phyloP scores from a whole-genome alignment of 2,797 vertebrate species.

The Poliocrania exsul region DNA sequence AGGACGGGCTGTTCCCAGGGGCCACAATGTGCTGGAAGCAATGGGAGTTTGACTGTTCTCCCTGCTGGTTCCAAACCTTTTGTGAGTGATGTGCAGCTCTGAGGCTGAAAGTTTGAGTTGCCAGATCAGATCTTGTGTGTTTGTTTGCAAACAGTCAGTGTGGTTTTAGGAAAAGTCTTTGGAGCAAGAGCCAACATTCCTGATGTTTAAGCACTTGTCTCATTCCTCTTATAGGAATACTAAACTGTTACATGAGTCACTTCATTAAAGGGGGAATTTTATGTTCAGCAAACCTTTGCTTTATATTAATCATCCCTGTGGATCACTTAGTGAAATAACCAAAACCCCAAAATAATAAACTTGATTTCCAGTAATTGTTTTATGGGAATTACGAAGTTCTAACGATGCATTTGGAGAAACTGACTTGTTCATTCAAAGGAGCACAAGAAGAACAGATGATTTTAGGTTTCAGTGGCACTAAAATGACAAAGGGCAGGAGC shows the following conservation, averaged over 20 bases:
- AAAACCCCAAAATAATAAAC: neutral
- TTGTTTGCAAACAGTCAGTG: neutral
- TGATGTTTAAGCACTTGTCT: neutral
- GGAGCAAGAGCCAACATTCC: neutral
- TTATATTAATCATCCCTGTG: neutral
- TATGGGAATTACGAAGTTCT: neutral
- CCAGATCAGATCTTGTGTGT: neutral
- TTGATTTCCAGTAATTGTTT: neutral
- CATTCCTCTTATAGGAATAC: neutral
- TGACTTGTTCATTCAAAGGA: rapidly evolving
- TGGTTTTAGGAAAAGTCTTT: neutral
- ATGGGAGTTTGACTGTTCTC: neutral
- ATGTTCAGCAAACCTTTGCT: neutral
- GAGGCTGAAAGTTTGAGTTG: neutral
- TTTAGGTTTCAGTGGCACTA: neutral
- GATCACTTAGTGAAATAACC: neutral
- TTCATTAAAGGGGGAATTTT: neutral
- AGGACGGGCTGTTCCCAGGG: neutral
- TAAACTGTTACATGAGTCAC: neutral
- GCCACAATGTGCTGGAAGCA: neutral
- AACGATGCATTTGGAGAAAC: neutral
- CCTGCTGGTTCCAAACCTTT: neutral
- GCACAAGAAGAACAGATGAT: neutral
- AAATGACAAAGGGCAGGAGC: neutral
- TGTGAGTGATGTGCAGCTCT: neutral